phyloP scores from a whole-genome alignment of 2,113 vertebrate genomes.

The Labrus mixtus region DNA sequence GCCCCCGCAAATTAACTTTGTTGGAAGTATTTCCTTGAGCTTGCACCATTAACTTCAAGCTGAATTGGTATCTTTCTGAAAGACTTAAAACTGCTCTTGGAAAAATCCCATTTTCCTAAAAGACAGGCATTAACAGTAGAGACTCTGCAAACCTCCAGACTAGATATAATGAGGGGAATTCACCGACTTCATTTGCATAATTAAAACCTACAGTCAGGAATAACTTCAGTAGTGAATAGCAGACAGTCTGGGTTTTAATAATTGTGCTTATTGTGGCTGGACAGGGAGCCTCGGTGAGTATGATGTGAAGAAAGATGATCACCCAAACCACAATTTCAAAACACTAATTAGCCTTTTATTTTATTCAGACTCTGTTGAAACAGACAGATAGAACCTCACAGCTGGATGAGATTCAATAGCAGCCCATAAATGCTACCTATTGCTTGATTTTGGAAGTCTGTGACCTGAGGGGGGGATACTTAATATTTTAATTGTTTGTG shows the following conservation, averaged over 20 bases:
- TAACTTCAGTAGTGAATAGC: conserved; percentile 55
- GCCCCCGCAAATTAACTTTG: conserved; percentile 45
- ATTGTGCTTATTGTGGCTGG: conserved; percentile 69
- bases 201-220: conserved; percentile 56
- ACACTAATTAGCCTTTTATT: conserved; percentile 59
- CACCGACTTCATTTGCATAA: conserved; percentile 65
- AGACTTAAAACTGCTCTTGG: conserved; percentile 29
- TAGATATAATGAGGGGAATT: conserved; percentile 61
- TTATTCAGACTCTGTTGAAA: conserved; percentile 70
- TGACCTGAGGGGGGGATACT: conserved; percentile 15
- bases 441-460: conserved; percentile 29
- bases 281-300: conserved; percentile 44
- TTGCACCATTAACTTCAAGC: conserved; percentile 19
- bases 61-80: conserved; percentile 38
- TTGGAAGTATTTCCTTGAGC: conserved; percentile 52
- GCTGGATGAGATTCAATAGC: conserved; percentile 56
- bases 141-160: conserved; percentile 37
- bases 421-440: conserved; percentile 25
- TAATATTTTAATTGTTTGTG: conserved; percentile 23
- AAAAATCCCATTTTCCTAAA: conserved; percentile 48
- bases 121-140: conserved; percentile 27
- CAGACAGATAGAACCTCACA: conserved; percentile 50
- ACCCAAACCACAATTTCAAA: conserved; percentile 65
- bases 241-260: conserved; percentile 62
- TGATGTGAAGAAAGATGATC: conserved; percentile 51